Evolutionary conservation across 2,797 vertebrate species (phyloP).

Genomic region (Benthosema pterotum): DNA sequence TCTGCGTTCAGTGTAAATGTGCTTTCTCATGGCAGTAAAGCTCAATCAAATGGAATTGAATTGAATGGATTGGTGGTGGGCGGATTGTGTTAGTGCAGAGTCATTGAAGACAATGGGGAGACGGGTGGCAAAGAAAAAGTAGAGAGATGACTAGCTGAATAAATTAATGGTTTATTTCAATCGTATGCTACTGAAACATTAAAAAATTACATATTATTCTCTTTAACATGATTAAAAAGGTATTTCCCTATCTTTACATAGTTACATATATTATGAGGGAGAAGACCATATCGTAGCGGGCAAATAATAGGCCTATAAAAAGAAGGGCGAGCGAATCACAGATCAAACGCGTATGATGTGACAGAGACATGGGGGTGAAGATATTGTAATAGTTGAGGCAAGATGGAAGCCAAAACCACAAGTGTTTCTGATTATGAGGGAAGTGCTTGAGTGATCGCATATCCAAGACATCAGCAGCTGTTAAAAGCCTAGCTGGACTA

Average conservation of each 20-base stretch:
- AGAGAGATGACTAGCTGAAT: not conserved
- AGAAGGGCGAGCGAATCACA: conserved; percentile 15
- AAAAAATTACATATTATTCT: too few species aligned
- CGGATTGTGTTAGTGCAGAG: conserved; percentile 3
- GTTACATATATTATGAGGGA: too few species aligned
- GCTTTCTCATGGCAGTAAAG: too few species aligned
- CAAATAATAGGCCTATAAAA: not conserved
- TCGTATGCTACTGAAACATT: too few species aligned
- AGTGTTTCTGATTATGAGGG: conserved; percentile 1
- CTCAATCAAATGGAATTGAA: too few species aligned
- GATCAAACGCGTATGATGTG: not conserved
- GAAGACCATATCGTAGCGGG: too few species aligned
- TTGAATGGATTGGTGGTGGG: not conserved
- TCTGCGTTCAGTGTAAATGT: too few species aligned
- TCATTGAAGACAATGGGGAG: conserved; percentile 26
- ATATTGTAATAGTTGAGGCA: not conserved
- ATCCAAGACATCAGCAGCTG: conserved; percentile 59
- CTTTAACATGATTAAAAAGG: too few species aligned
- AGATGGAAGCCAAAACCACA: not conserved
- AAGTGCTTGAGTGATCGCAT: conserved; percentile 44
- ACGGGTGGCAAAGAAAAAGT: not conserved
- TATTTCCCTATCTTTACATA: too few species aligned
- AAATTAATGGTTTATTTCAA: too few species aligned
- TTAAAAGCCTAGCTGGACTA: conserved; percentile 55
- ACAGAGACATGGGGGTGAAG: not conserved